Percentiles rank a stretch among this genome's conserved stretches.
Conservation (phyloP, 2,888 invertebrate genomes). For the Hoplodrina ambigua region DNA sequence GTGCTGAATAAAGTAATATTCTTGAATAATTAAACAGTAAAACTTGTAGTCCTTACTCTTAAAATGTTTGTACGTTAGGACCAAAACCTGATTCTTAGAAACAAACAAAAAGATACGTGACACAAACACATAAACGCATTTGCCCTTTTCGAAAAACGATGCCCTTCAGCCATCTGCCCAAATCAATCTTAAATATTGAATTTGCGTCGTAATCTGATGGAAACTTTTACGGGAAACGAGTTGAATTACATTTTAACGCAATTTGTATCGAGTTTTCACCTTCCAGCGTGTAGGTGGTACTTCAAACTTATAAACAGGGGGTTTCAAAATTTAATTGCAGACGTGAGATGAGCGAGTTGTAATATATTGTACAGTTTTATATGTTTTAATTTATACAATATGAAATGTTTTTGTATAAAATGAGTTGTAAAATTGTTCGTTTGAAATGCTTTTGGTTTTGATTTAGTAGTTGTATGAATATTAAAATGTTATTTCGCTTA, state of each 20-base stretch:
- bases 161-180: slow-evolving; percentile 86
- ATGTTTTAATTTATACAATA: slow-evolving; percentile 18
- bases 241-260: slow-evolving; percentile 90
- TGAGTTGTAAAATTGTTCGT: slow-evolving; percentile 42
- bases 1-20: slow-evolving; percentile 1
- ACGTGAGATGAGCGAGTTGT: slow-evolving; percentile 74
- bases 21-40: neutral
- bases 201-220: slow-evolving; percentile 88
- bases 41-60: neutral
- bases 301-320: slow-evolving; percentile 78
- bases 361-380: slow-evolving; percentile 65
- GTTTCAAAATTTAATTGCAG: slow-evolving; percentile 82
- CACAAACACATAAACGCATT: slow-evolving; percentile 45
- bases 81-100: neutral
- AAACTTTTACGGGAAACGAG: slow-evolving; percentile 89
- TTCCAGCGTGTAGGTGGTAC: slow-evolving; percentile 75
- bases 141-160: slow-evolving; percentile 76
- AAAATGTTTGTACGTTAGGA: neutral
- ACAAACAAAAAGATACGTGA: slow-evolving; percentile 2
- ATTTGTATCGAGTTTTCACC: slow-evolving; percentile 89
- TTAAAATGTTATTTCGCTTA: slow-evolving; percentile 2
- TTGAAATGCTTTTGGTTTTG: slow-evolving; percentile 19
- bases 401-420: slow-evolving; percentile 18
- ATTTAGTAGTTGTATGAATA: neutral
- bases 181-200: slow-evolving; percentile 91